phyloP scores from a whole-genome alignment of 1,140 invertebrate species.

The Melipona quadrifasciata region DNA sequence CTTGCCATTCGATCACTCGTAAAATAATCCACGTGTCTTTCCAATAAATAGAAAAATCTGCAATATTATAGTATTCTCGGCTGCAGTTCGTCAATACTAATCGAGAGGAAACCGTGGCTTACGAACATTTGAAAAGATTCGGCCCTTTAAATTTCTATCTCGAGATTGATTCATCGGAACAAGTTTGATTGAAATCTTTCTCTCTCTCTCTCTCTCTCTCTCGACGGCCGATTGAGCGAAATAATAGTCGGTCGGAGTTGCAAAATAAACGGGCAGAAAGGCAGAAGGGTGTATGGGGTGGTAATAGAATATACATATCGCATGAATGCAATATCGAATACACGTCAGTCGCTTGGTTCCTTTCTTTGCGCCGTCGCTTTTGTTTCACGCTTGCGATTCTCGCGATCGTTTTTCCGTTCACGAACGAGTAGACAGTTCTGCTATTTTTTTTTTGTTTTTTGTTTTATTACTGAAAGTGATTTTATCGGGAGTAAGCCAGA shows the following conservation, averaged over 20 bases:
- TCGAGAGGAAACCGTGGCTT: background rate
- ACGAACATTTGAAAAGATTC: background rate
- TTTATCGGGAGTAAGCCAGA: no score
- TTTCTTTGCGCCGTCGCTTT: background rate
- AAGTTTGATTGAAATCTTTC: conserved; percentile 32
- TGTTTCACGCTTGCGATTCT: conserved; percentile 1
- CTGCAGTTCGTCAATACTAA: background rate
- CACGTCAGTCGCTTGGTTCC: conserved; percentile 13
- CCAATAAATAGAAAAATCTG: background rate
- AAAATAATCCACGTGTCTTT: background rate
- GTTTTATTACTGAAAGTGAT: no score
- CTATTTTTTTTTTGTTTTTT: background rate
- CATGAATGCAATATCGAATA: background rate
- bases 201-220: background rate
- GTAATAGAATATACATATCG: background rate
- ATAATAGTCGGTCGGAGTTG: background rate
- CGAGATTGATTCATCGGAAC: conserved; percentile 10
- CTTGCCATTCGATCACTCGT: background rate
- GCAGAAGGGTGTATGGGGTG: background rate
- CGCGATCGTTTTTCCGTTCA: background rate
- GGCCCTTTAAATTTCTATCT: background rate
- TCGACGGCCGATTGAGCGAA: background rate
- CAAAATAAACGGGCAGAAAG: conserved; percentile 8
- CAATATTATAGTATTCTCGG: background rate
- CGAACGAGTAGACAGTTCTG: background rate